These are phyloP conservation scores for Danio jaintianensis DNA, from an alignment of 2,797 vertebrate genomes.

Conservation along the genomic window DNA sequence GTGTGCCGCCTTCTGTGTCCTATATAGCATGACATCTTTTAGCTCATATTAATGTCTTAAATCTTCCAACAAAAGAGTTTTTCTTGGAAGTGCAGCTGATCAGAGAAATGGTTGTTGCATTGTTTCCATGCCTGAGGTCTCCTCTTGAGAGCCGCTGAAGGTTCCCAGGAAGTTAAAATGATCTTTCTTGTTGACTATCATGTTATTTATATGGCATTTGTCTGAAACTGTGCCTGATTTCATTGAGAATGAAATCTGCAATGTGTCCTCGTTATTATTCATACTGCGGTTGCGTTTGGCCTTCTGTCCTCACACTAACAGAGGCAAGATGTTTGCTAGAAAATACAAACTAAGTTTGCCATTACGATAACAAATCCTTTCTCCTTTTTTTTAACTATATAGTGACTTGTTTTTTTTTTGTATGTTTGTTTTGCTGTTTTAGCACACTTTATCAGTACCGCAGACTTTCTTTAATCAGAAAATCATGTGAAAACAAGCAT, in stretches of 20 bases:
- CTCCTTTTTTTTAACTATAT: background rate
- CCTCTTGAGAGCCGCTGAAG: slow-evolving; percentile 18
- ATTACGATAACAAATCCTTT: slow-evolving; percentile 19
- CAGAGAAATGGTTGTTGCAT: background rate
- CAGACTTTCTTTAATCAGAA: slow-evolving; percentile 21
- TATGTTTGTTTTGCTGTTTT: background rate
- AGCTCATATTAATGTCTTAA: slow-evolving; percentile 25
- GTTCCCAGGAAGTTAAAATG: background rate
- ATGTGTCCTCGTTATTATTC: background rate
- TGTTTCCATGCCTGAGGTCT: slow-evolving; percentile 22
- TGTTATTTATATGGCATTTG: slow-evolving; percentile 34
- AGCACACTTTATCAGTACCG: slow-evolving; percentile 19
- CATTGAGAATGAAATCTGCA: slow-evolving; percentile 29
- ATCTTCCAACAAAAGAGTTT: slow-evolving; percentile 1
- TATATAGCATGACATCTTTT: slow-evolving; percentile 18
- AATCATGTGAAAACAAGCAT: slow-evolving; percentile 18
- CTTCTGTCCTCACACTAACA: background rate
- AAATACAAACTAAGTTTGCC: slow-evolving; percentile 39
- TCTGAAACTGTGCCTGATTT: slow-evolving; percentile 49
- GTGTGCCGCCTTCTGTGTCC: slow-evolving; percentile 26
- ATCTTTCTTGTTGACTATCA: slow-evolving; percentile 8
- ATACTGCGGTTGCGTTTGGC: background rate
- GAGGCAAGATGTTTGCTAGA: background rate
- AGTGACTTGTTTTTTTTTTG: slow-evolving; percentile 4
- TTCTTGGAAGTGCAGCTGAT: background rate